Evolutionary conservation across 2,888 invertebrate genomes (phyloP).

Genomic region (Resseliella maxima): DNA sequence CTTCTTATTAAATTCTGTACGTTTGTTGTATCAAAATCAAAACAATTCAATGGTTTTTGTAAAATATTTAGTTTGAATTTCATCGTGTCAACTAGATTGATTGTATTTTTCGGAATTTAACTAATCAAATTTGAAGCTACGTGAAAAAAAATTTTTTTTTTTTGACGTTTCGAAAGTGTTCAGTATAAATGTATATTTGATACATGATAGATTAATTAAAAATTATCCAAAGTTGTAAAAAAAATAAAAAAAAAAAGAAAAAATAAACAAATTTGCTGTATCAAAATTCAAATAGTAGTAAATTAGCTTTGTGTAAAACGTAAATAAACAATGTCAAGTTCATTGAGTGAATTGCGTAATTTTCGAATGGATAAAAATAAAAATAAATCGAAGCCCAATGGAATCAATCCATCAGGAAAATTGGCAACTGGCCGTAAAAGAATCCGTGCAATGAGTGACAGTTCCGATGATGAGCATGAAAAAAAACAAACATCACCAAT

Average conservation of each 20-base stretch:
- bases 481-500: constrained; percentile 61
- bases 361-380: constrained; percentile 29
- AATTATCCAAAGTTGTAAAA: no score
- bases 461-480: constrained; percentile 64
- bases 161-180: not conserved
- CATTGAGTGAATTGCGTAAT: constrained; percentile 46
- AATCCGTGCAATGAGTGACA: constrained; percentile 65
- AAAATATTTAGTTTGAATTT: not conserved
- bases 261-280: no score
- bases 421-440: constrained; percentile 66
- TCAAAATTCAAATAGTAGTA: no score
- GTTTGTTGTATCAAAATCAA: not conserved
- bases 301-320: no score
- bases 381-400: no score
- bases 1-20: not conserved
- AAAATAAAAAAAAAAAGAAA: not conserved
- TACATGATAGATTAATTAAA: no score
- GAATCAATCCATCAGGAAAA: constrained; percentile 56
- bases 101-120: no score
- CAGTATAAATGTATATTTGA: not conserved
- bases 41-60: not conserved
- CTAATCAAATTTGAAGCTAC: no score
- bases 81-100: not conserved
- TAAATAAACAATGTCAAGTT: not conserved
- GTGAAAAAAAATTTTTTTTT: no score